phyloP scores from a whole-genome alignment of 1,140 invertebrate genomes.

The Leptinotarsa undecemlineata region DNA sequence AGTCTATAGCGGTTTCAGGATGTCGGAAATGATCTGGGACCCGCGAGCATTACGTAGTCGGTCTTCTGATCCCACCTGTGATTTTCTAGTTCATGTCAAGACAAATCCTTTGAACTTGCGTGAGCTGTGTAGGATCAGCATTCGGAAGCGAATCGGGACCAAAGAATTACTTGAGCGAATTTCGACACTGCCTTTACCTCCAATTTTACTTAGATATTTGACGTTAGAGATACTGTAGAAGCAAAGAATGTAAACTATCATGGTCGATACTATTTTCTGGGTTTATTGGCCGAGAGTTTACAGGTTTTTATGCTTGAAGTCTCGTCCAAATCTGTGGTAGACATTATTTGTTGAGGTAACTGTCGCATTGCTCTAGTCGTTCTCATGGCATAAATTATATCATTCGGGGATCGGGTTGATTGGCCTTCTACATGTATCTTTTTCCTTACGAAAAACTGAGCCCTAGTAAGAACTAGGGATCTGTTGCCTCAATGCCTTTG shows the following conservation, averaged over 20 bases:
- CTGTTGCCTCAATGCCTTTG: too few species aligned
- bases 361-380: too few species aligned
- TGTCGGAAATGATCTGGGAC: conserved; percentile 46
- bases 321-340: too few species aligned
- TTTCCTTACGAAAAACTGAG: too few species aligned
- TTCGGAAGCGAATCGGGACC: conserved; percentile 50
- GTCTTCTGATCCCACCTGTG: conserved; percentile 42
- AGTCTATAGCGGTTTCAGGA: conserved; percentile 23
- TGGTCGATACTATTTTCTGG: too few species aligned
- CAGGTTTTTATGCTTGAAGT: too few species aligned
- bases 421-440: too few species aligned
- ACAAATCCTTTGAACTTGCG: conserved; percentile 56
- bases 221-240: conserved; percentile 47
- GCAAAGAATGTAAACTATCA: background rate
- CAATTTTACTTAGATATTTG: conserved; percentile 47
- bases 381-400: too few species aligned
- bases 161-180: conserved; percentile 49
- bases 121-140: conserved; percentile 56
- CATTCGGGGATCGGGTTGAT: too few species aligned
- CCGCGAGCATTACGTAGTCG: conserved; percentile 46
- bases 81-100: conserved; percentile 52
- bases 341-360: too few species aligned
- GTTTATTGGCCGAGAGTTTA: too few species aligned
- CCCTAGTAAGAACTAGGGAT: too few species aligned
- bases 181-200: conserved; percentile 51